Evolutionary conservation across 2,888 invertebrate genomes (phyloP).

Genomic region (Lasioglossum calceatum): DNA sequence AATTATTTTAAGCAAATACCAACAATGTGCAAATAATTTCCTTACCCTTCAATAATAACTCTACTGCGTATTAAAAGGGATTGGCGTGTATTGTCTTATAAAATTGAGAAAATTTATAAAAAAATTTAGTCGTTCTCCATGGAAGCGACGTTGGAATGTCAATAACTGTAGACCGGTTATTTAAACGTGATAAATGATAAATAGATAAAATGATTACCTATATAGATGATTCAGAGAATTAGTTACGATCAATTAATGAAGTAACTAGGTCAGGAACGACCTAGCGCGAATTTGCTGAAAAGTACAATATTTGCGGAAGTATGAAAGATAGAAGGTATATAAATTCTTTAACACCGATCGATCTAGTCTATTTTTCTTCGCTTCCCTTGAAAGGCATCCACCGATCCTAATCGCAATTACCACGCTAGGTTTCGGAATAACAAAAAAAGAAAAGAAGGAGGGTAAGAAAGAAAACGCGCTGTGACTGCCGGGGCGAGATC

Average conservation of each 20-base stretch:
- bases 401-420: slow-evolving; percentile 17
- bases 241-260: neutral
- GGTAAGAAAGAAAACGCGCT: neutral
- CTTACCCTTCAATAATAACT: neutral
- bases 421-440: neutral
- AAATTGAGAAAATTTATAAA: neutral
- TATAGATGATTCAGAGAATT: neutral
- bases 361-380: neutral
- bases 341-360: slow-evolving; percentile 3
- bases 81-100: neutral
- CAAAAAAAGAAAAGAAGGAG: neutral
- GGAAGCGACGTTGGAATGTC: neutral
- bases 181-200: neutral
- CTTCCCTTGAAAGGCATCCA: neutral
- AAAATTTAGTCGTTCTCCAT: neutral
- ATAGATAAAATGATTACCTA: no score
- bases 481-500: slow-evolving; percentile 23
- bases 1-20: neutral
- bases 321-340: neutral
- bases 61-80: neutral
- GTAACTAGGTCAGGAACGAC: neutral
- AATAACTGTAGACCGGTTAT: neutral
- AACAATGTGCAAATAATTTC: neutral
- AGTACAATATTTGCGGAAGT: neutral
- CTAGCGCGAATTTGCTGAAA: neutral